Evolutionary conservation across 2,797 vertebrate genomes (phyloP), one percentile per base, ranked within the genome.

Genomic region (Oreochromis mossambicus): DNA sequence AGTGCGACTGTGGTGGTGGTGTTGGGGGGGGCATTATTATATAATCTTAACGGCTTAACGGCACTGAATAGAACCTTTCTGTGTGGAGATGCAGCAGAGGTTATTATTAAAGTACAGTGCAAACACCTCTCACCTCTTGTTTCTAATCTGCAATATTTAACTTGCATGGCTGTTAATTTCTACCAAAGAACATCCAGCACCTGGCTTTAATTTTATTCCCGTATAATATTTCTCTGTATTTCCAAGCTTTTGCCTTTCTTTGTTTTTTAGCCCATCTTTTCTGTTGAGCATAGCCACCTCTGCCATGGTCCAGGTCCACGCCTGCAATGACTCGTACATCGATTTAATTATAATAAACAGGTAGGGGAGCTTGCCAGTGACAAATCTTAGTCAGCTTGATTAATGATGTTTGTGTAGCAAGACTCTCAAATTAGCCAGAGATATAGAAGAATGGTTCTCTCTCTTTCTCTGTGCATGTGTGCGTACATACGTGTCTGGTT

Each of bases 341-440:
- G 92, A 95, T 96, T 96, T 95, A 94, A 96, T 96, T 95, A 95
- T 94, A 94, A 95, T 94, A 95, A 96, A 95, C 94, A 93, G 89
- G 93, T 94, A 93, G 86, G 68, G 79, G 86, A 87, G 90, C 91
- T 95, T 90, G 91, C 92, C 88, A 91, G 91, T 93, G 90, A 95
- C 95, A 94, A 94, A 96, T 96, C 94, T 95, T 95, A 94, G 95
- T 96, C 95, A 95, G 80, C 87, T 91, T 96, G 96, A 96, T 96
- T 94, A 96, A 96, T 96, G 95, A 91, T 96, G 94, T 96, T 96
- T 95, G 93, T 93, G 88, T 87, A 93, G 85, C 90, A 79, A 82
- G 82, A 85, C 87, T 85, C 85, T 93, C 92, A 94, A 95, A 96
- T 95, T 96, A 94, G 88, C 92, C 78, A 83, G 78, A 90, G 90